A percentile compares a stretch with the other conserved stretches of the same genome.
Conservation (phyloP, 2,797 vertebrate species). For the Cephalopachus bancanus region DNA sequence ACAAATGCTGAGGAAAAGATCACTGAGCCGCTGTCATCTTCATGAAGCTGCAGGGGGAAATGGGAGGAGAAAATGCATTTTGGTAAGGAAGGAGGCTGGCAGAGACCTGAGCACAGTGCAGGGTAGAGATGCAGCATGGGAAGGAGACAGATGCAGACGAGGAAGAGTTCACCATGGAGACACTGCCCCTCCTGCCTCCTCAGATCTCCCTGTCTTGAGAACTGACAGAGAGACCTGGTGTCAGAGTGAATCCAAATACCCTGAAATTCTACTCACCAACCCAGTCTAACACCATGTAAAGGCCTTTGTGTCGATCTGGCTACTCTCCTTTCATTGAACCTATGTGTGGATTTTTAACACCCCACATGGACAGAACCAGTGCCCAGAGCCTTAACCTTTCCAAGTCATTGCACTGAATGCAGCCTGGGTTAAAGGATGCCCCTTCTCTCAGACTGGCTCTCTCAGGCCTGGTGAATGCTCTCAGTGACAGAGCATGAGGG, state of each 20-base stretch:
- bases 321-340: background rate
- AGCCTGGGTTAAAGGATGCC: accelerated
- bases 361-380: background rate
- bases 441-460: background rate
- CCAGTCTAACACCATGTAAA: background rate
- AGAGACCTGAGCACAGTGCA: background rate
- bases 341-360: background rate
- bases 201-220: background rate
- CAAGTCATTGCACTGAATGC: background rate
- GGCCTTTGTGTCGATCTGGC: background rate
- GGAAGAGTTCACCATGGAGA: background rate
- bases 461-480: background rate
- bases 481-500: background rate
- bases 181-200: background rate
- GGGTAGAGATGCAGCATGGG: accelerated
- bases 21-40: constrained; percentile 86
- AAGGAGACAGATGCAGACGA: background rate
- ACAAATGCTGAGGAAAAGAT: constrained; percentile 88
- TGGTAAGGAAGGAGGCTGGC: background rate
- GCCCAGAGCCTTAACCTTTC: background rate
- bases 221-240: background rate
- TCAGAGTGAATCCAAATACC: background rate
- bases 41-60: constrained; percentile 65
- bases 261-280: background rate
- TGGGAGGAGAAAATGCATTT: background rate